phyloP scores from a whole-genome alignment of 1,140 invertebrate genomes.

The Uloborus diversus region DNA sequence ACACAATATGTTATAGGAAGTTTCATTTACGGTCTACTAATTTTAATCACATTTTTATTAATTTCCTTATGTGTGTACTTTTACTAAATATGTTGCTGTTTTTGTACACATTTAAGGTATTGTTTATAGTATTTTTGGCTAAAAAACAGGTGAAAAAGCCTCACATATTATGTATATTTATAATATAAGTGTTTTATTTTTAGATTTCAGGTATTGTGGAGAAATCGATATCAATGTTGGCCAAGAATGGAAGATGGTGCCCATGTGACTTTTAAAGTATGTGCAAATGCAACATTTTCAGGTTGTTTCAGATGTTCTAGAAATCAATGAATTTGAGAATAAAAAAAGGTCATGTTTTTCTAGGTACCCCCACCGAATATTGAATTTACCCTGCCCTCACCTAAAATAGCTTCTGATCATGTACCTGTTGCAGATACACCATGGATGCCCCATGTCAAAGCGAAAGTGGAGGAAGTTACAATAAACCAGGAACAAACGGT shows the following conservation, averaged over 20 bases:
- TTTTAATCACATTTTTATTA: no score
- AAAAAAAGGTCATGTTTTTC: background rate
- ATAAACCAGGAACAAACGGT: slow-evolving; percentile 98
- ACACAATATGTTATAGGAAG: no score
- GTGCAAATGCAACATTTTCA: no score
- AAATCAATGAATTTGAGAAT: background rate
- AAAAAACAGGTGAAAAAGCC: no score
- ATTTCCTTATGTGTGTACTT: no score
- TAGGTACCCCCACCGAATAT: slow-evolving; percentile 94
- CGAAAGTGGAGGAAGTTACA: slow-evolving; percentile 98
- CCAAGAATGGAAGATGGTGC: slow-evolving; percentile 98
- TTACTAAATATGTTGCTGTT: no score
- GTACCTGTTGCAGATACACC: slow-evolving; percentile 96
- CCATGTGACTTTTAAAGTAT: slow-evolving; percentile 87
- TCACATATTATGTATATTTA: no score
- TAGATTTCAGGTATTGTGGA: slow-evolving; percentile 95
- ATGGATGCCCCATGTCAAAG: slow-evolving; percentile 97
- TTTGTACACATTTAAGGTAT: no score
- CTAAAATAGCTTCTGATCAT: slow-evolving; percentile 96
- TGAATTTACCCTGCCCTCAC: slow-evolving; percentile 98
- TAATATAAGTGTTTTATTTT: slow-evolving; percentile 10
- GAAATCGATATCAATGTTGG: slow-evolving; percentile 98
- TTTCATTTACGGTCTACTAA: no score
- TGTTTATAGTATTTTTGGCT: no score
- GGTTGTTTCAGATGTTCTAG: no score